Base-by-base conservation (phyloP, 30 jellyfish, hydroid and myxozoan species). In the Hydractinia symbiolongicarpus region DNA sequence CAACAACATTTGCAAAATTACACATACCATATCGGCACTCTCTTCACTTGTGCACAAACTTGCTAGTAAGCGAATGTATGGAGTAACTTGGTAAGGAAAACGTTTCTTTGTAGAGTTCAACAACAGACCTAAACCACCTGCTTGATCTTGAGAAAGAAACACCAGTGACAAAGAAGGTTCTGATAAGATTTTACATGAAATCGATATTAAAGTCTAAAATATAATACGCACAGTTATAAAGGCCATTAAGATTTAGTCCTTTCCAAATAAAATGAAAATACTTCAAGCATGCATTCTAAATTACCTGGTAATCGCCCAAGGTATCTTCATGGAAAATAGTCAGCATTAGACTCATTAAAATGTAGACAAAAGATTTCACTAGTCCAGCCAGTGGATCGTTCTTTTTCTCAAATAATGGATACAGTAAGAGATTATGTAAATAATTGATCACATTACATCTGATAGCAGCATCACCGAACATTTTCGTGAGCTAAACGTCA, bases 321-420 rank as follows among this genome's bases (percentile, higher is more conserved):
- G 96, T 64, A 5, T 80, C 88, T 89, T 83, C 96, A 55, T 89
- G 88, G 72, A 83, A 89, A 13, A 89, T 67, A 9, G 19, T 61
- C 21, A 83, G 73, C 4, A 88, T 68, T 30, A 76, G 84, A 54
- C 76, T 79, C 53, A 89, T 19, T 68, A 89, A 52, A 7, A 90
- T 44, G 51, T 79, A 82, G 0, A 84, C 68, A 9, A 77, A 17
- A 40, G 88, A 61, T 66, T 77, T 77, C 8, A 77, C 79, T 19
- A 55, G 54, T 19, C 85, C 75, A 55, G 85, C 75, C 9, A 77
- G 55, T 54, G 77, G 77, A 30, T 77, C 85, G 49, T 60, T 60
- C 40, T 20, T 14, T 30, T 77, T 57, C 10, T 52, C 13, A 54
- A 54, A 77, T 8, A 58, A 17, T 52, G 82, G 85, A 30, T 54